These are phyloP conservation scores for Bombus pyrosoma DNA, from an alignment of 1,140 invertebrate genomes.

Conservation along the genomic window DNA sequence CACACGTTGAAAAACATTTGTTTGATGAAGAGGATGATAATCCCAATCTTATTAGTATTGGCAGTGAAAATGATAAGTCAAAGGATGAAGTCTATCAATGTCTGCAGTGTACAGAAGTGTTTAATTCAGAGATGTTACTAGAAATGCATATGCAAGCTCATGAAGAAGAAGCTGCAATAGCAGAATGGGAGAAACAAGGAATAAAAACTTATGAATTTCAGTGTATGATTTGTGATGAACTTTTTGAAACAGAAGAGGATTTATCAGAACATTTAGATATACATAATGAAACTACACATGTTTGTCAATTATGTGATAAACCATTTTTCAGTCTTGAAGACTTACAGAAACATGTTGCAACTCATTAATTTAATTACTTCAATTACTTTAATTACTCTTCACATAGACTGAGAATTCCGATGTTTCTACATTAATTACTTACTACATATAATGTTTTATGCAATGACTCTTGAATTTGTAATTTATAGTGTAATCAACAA, in stretches of 20 bases:
- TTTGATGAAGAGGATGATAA: constrained; percentile 79
- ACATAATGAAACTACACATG: constrained; percentile 73
- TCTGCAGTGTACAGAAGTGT: constrained; percentile 71
- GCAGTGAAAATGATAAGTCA: constrained; percentile 44
- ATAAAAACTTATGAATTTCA: constrained; percentile 52
- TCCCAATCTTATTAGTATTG: constrained; percentile 76
- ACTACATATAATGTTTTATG: background rate
- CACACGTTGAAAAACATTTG: constrained; percentile 77
- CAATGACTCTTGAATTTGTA: background rate
- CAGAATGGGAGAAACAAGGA: constrained; percentile 75
- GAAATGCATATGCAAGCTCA: constrained; percentile 77
- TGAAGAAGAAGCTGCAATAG: constrained; percentile 76
- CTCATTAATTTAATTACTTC: constrained; percentile 67
- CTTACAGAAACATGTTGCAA: constrained; percentile 76
- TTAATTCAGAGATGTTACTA: constrained; percentile 73
- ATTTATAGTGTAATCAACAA: background rate
- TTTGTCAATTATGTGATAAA: constrained; percentile 78
- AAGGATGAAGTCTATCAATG: constrained; percentile 64
- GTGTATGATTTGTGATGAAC: constrained; percentile 74
- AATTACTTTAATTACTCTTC: constrained; percentile 63
- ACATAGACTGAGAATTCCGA: background rate
- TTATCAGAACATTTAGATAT: constrained; percentile 73
- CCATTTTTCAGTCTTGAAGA: constrained; percentile 73
- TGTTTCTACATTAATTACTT: background rate
- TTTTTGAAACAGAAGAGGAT: constrained; percentile 70